Base-by-base conservation (phyloP, 2,113 vertebrate species). In the Dendrocopos noguchii region DNA sequence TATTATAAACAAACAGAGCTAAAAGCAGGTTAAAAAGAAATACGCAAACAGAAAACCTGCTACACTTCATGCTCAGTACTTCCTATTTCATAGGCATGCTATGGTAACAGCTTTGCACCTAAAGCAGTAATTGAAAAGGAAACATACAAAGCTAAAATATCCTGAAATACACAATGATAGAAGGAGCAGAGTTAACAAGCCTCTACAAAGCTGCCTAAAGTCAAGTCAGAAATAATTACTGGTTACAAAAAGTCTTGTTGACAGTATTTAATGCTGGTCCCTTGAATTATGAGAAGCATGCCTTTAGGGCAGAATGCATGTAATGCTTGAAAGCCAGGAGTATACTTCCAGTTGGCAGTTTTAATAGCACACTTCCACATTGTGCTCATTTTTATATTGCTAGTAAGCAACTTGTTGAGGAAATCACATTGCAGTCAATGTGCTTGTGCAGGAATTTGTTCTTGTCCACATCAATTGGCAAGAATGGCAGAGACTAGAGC, bases 201-300 rank as follows among this genome's bases (percentile, higher is more conserved):
- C n/a, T 50, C 39, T 91, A 86, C 65, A 87, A 80, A 95, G 73
- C 91, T 71, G 61, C 86, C 90, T 95, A 75, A 92, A 94, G 70
- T 86, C 2, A 91, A 93, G 87, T 81, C 85, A 95, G 72, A 95
- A 97, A 94, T 87, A 92, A 94, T 88, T 93, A 90, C 90, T 82
- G 61, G 22, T 66, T 91, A 89, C 75, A 88, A 76, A 79, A 94
- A 71, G 15, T 63, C 90, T 88, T 63, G 76, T 72, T 96, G 96
- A 93, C 94, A 97, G 81, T 81, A 70, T 92, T 95, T 94, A 94
- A 85, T 80, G 68, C 57, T 61, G 24, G 91, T 67, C 56, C 22
- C 88, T 78, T 88, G 71, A 90, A 84, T 91, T 88, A 68, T 22
- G 22, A 93, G 93, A 75, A 90, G 72, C 60, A 6, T 72, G 74